Base-by-base conservation (phyloP, 2,113 vertebrate genomes). In the Clupea harengus region DNA sequence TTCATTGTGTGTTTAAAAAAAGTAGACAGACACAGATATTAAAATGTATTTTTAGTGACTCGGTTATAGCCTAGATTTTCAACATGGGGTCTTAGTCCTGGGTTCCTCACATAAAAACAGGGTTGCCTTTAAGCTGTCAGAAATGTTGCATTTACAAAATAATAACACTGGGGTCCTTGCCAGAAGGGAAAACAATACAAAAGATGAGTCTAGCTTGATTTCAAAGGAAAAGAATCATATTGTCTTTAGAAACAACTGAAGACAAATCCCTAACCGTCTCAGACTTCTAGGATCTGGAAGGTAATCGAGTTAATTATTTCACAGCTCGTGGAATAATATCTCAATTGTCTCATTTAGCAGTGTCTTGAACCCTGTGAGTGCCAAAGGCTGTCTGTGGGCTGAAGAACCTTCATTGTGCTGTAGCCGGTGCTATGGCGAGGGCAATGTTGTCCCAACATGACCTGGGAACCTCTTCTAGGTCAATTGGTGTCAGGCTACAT, bases 401-500 rank as follows among this genome's bases (percentile, higher is more conserved):
- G 89, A 94, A 93, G 92, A 90, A 91, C 88, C 88, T 84, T 91
- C 89, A 92, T 94, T 94, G 92, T 94, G 91, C 54, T 22, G 83
- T 81, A 84, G 86, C 82, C 92, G 92, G 91, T 87, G 88, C 87
- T 87, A 91, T 46, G 81, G 88, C 89, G 18, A 72, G 88, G 64
- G 64, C 64, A 72, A 72, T 72, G 64, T 72, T 72, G 64, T 72
- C 64, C 25, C 64, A 72, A 72, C 64, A 72, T 72, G 64, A 72
- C 64, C 64, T 28, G 64, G 64, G 64, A 72, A 72, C 64, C 64
- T 72, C 64, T 72, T 28, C 64, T 72, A 72, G 64, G 64, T 72
- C 64, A 72, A 72, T 72, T 72, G 93, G 93, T 94, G 93, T 95
- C 94, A 94, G 92, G 91, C 92, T 93, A 92, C 92, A 89, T 91